phyloP scores from a whole-genome alignment of 2,888 invertebrate genomes.

The Corbicula japonica region DNA sequence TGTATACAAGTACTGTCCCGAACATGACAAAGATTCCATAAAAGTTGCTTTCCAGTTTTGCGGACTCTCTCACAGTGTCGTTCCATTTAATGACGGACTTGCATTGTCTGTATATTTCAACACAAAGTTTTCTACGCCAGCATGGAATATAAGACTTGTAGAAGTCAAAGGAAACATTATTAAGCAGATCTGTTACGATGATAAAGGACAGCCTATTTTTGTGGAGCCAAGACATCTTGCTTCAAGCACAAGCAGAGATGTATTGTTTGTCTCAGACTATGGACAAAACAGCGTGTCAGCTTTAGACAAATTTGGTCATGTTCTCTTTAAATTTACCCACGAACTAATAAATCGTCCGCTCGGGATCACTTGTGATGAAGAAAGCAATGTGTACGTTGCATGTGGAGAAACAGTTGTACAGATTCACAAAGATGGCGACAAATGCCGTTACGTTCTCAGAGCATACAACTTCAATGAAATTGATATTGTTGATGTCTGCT shows the following conservation, averaged over 20 bases:
- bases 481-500: neutral
- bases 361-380: neutral
- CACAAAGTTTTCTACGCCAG: neutral
- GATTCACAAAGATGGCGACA: conserved; percentile 4
- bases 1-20: neutral
- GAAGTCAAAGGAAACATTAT: neutral
- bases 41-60: neutral
- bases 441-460: neutral
- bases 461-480: neutral
- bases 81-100: neutral
- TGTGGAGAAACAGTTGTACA: neutral
- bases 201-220: neutral
- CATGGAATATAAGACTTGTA: neutral
- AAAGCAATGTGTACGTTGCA: conserved; percentile 5
- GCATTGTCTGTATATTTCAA: neutral
- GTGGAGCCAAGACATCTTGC: neutral
- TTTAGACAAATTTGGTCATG: neutral
- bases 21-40: neutral
- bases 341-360: neutral
- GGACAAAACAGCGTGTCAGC: neutral
- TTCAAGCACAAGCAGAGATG: neutral
- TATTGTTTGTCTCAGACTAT: neutral
- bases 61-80: neutral
- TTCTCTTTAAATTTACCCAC: neutral
- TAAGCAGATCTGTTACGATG: neutral